These are phyloP conservation scores for Camelus dromedarius DNA, from an alignment of 2,113 vertebrate genomes.

Conservation along the genomic window DNA sequence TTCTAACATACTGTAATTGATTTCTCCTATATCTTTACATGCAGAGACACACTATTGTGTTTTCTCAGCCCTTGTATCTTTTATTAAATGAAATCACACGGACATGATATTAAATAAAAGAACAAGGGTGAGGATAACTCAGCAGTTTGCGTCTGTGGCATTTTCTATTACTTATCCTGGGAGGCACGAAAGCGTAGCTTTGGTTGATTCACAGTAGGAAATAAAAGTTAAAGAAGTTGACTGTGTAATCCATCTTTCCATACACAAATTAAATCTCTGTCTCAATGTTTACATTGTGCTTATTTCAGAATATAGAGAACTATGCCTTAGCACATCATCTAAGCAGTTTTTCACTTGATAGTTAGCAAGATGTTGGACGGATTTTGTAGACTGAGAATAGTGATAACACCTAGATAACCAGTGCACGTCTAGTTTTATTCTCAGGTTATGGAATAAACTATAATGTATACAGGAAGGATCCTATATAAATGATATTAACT, in stretches of 20 bases:
- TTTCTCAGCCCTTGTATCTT: constrained; percentile 60
- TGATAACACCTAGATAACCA: neutral
- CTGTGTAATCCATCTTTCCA: constrained; percentile 81
- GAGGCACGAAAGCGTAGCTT: constrained; percentile 31
- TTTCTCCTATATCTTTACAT: constrained; percentile 68
- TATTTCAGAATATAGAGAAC: constrained; percentile 64
- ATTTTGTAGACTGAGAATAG: constrained; percentile 48
- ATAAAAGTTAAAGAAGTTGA: constrained; percentile 76
- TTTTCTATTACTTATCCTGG: constrained; percentile 73
- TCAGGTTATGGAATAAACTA: neutral
- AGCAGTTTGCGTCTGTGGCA: constrained; percentile 53
- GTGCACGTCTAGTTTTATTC: neutral
- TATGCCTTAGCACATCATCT: constrained; percentile 58
- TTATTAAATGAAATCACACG: constrained; percentile 77
- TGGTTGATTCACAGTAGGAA: constrained; percentile 72
- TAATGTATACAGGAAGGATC: neutral
- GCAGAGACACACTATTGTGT: constrained; percentile 42
- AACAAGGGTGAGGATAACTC: constrained; percentile 66
- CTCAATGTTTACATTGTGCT: constrained; percentile 67
- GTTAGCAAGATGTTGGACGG: constrained; percentile 69
- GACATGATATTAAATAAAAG: constrained; percentile 76
- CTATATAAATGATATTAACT: neutral
- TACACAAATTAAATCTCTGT: constrained; percentile 80
- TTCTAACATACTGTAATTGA: constrained; percentile 70
- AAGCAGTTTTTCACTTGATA: constrained; percentile 73